Evolutionary conservation across 1,140 invertebrate genomes (phyloP).

Genomic region (Adoxophyes honmai): DNA sequence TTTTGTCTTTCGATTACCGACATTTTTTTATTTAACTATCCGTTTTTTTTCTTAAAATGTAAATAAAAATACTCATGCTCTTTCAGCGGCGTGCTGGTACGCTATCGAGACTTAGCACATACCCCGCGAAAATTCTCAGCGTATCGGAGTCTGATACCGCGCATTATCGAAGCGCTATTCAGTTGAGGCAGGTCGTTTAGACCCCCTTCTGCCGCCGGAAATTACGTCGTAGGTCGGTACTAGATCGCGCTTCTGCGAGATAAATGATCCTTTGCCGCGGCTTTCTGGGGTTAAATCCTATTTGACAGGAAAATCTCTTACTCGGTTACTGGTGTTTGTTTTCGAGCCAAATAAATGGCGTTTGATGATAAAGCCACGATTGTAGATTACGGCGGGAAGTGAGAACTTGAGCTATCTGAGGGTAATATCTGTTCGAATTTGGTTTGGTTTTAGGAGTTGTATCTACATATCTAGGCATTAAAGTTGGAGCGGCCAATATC

Average conservation of each 20-base stretch:
- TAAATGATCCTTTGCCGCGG: conserved; percentile 20
- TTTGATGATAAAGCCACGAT: neutral
- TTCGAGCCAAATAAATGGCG: neutral
- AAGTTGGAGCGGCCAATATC: no score
- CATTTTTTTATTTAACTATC: no score
- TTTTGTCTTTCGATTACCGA: no score
- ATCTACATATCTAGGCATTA: no score
- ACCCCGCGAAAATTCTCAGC: conserved; percentile 1
- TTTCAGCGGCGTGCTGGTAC: no score
- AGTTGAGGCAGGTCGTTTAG: conserved; percentile 34
- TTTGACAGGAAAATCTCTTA: conserved; percentile 21
- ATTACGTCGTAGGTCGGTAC: conserved; percentile 25
- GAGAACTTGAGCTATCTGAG: no score
- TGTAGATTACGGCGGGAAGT: neutral
- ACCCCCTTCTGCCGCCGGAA: conserved; percentile 24
- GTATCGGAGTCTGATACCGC: conserved; percentile 23
- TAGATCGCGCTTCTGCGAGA: conserved; percentile 2
- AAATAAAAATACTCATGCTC: no score
- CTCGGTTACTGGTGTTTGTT: conserved; percentile 6
- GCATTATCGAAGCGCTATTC: conserved; percentile 34
- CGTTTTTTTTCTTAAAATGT: no score
- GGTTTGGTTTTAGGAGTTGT: no score
- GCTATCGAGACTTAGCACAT: no score
- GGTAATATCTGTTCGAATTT: no score
- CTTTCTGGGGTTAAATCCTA: conserved; percentile 22